phyloP scores from a whole-genome alignment of 2,797 vertebrate genomes.

The Falco concolor region DNA sequence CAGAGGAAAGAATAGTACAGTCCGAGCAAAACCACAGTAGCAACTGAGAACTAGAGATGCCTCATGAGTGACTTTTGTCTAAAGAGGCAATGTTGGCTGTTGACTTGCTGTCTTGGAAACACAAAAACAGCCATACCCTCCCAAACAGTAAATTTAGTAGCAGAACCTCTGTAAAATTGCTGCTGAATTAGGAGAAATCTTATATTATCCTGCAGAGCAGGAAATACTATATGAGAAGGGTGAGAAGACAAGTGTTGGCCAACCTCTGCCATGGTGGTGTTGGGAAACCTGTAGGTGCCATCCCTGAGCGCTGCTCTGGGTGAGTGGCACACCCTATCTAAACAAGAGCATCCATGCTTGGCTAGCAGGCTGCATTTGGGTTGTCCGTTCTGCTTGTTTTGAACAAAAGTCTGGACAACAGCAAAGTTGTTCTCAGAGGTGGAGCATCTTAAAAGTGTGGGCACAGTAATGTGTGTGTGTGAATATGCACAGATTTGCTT shows the following conservation, averaged over 20 bases:
- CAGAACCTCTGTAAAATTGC: neutral
- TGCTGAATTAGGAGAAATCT: neutral
- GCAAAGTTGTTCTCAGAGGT: neutral
- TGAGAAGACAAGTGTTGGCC: neutral
- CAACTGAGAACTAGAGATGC: neutral
- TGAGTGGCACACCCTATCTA: rapidly evolving
- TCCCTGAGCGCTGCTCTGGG: neutral
- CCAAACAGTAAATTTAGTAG: neutral
- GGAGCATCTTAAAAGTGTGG: neutral
- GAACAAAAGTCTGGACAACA: neutral
- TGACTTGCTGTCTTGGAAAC: neutral
- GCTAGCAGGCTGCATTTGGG: neutral
- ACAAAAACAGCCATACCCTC: neutral
- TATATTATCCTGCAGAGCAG: neutral
- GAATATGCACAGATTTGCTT: neutral
- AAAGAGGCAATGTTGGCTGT: neutral
- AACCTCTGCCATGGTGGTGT: rapidly evolving
- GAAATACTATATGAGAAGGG: rapidly evolving
- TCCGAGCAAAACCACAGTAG: neutral
- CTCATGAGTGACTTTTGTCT: neutral
- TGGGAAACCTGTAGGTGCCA: neutral
- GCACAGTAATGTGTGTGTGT: neutral
- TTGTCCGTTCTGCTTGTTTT: neutral
- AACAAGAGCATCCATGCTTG: rapidly evolving
- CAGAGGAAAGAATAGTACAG: neutral